Percentiles rank a stretch among this genome's conserved stretches.
Conservation (phyloP, 2,888 invertebrate species). For the Limnephilus rhombicus region DNA sequence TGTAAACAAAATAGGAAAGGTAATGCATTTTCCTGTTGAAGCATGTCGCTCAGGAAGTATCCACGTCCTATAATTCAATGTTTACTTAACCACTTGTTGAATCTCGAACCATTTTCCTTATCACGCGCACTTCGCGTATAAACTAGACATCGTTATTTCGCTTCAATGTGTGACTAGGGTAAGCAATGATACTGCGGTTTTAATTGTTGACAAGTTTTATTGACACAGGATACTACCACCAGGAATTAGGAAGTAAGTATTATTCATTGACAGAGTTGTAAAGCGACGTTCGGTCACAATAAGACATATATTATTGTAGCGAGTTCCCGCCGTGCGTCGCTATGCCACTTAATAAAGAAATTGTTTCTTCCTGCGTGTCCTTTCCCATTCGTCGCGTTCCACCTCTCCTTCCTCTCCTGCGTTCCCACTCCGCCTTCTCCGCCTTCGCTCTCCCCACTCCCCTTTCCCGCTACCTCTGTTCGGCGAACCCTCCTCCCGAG, state of each 20-base stretch:
- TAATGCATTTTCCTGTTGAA: background rate
- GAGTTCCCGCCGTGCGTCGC: too few relatives aligned
- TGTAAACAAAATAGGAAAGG: background rate
- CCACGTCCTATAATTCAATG: background rate
- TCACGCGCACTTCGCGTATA: background rate
- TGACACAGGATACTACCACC: background rate
- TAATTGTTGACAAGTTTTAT: background rate
- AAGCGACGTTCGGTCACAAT: background rate
- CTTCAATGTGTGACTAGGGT: background rate
- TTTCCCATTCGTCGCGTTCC: too few relatives aligned
- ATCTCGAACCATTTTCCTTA: background rate
- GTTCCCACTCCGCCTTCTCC: too few relatives aligned
- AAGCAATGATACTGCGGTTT: background rate
- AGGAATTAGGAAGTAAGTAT: background rate
- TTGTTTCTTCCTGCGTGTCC: too few relatives aligned
- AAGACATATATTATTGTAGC: too few relatives aligned
- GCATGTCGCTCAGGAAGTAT: conserved; percentile 1
- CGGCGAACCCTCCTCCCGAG: too few relatives aligned
- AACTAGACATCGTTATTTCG: background rate
- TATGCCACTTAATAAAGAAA: too few relatives aligned
- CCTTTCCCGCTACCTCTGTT: too few relatives aligned
- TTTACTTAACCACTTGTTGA: background rate
- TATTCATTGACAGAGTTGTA: background rate
- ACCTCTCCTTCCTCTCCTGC: too few relatives aligned
- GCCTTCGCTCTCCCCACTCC: too few relatives aligned